A percentile compares a stretch with the other conserved stretches of the same genome.
Conservation (phyloP, 2,797 vertebrate genomes). For the Argya squamiceps region DNA sequence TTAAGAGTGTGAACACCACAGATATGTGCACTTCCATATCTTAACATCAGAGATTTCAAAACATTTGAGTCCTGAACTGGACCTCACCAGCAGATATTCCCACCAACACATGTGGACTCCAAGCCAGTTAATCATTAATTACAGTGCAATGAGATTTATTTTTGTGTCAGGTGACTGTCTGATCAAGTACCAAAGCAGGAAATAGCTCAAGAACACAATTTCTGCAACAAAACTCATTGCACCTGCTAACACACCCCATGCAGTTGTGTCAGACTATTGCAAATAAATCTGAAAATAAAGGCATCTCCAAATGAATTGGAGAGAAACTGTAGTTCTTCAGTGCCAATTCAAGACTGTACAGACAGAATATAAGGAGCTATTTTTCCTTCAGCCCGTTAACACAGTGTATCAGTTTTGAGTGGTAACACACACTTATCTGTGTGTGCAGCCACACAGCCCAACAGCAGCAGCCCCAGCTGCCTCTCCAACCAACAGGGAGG, state of each 20-base stretch:
- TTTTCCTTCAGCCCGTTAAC: neutral
- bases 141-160: neutral
- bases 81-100: neutral
- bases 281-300: neutral
- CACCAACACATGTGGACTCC: neutral
- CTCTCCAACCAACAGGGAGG: neutral
- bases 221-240: neutral
- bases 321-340: neutral
- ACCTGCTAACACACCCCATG: fast-evolving
- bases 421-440: neutral
- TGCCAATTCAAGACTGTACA: neutral
- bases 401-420: neutral
- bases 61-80: neutral
- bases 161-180: neutral
- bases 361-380: neutral
- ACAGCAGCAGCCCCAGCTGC: neutral
- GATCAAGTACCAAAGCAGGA: neutral
- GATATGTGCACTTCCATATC: fast-evolving
- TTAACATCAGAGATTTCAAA: neutral
- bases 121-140: conserved; percentile 32
- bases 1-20: neutral
- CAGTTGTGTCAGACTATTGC: neutral
- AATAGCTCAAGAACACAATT: neutral
- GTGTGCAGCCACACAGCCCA: neutral
- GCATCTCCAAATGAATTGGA: neutral